A percentile compares a stretch with the other conserved stretches of the same genome.
These are phyloP conservation scores for Salmo trutta DNA, from an alignment of 2,797 vertebrate genomes.

Conservation along the genomic window DNA sequence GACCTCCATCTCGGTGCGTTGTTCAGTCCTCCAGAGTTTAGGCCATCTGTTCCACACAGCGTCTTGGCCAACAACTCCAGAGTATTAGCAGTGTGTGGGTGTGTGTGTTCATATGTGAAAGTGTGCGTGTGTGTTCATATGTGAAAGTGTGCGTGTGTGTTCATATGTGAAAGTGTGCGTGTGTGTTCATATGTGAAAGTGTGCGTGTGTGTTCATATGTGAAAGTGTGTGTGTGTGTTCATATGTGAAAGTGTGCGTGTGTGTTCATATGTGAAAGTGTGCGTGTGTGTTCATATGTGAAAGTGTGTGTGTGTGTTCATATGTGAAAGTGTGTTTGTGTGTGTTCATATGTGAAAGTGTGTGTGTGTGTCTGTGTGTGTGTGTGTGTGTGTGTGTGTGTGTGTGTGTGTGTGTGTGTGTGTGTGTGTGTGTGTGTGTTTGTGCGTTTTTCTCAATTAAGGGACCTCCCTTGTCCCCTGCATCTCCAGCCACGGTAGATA, in stretches of 20 bases:
- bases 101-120: constrained; percentile 33
- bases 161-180: too few relatives aligned
- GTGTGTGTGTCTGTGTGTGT: neutral
- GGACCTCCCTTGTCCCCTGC: neutral
- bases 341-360: neutral
- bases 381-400: constrained; percentile 4
- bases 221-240: neutral
- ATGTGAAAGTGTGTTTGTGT: neutral
- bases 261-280: too few relatives aligned
- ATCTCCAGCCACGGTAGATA: too few relatives aligned
- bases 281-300: neutral
- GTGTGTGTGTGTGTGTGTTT: constrained; percentile 13
- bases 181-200: too few relatives aligned
- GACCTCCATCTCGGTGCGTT: constrained; percentile 71
- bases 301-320: neutral
- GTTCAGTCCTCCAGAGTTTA: constrained; percentile 73
- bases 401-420: neutral
- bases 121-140: neutral
- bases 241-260: neutral
- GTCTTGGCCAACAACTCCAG: constrained; percentile 27
- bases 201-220: constrained; percentile 14
- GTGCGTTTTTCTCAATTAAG: constrained; percentile 12
- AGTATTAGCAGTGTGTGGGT: neutral
- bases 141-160: too few relatives aligned
- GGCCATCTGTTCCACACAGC: constrained; percentile 69